phyloP scores from a whole-genome alignment of 53 echinoderm and acorn worm species.

The Holothuria scabra region DNA sequence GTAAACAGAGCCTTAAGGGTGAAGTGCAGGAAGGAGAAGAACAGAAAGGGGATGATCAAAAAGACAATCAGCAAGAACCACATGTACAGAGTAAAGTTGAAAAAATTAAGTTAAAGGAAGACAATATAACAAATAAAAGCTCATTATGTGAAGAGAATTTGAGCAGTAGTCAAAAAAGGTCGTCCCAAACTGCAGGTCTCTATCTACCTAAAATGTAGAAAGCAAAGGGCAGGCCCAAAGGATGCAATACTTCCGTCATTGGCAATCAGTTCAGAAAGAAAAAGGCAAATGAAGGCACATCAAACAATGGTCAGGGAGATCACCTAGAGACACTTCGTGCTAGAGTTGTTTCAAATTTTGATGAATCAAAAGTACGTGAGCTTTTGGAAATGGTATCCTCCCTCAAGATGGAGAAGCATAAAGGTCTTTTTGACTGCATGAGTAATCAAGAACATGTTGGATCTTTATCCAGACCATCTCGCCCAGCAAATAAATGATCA shows the following conservation, averaged over 20 bases:
- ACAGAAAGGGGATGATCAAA: no score
- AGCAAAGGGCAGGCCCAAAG: neutral
- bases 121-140: no score
- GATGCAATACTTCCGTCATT: neutral
- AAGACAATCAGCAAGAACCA: no score
- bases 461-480: neutral
- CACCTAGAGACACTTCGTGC: neutral
- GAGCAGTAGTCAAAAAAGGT: no score
- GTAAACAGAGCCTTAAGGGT: no score
- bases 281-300: neutral
- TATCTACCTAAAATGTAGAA: slow-evolving; percentile 8
- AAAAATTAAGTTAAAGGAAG: no score
- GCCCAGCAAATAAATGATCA: neutral
- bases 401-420: neutral
- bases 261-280: neutral
- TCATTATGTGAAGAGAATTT: no score
- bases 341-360: neutral
- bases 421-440: neutral
- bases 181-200: neutral
- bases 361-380: neutral
- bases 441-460: neutral
- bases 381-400: neutral
- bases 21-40: no score
- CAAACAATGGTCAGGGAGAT: neutral
- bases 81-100: no score